Base-by-base conservation (phyloP, 2,888 invertebrate species). In the Drosophila prostipennis region DNA sequence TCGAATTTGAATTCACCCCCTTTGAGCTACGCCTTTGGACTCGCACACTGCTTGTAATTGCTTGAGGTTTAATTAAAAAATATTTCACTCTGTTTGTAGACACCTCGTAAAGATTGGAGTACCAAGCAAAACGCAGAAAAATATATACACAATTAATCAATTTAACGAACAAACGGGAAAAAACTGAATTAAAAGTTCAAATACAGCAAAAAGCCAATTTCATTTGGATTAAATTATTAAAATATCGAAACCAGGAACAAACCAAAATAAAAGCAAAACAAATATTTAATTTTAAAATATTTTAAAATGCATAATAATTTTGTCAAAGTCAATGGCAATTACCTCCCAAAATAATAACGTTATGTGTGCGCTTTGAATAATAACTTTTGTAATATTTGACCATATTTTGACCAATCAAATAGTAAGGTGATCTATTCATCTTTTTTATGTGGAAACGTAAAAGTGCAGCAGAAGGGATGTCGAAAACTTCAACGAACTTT, bases 61-160 rank as follows among this genome's bases (percentile, higher is more conserved):
- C 83, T 80, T 86, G 73, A 69, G 83, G 86, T 86, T 83, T 83
- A 83, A 84, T 84, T 84, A 87, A 87, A 86, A 87, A 87, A 81
- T 78, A 75, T 82, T 78, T 79, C 68, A 70, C 61, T 53, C 51
- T 37, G 49, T 59, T 61, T 64, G 64, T 39, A 36, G 55, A 39
- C 40, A 40, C 4, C 32, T 51, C 34, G 37, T 42, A 26, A 39
- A 40, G 46, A 16, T 40, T 46, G 23, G 36, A 16, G n/a, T 0
- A 14, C 16, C 6, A 6, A 14, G 6, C 14, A 14, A 29, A 14
- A 8, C 1, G 45, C 5, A 29, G 2, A 29, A 7, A 45, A 46
- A 29, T 13, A 0, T 2, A 14, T 2, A 0, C 6, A 8, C 13
- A 6, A 13, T 43, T 6, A 7, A 42, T 42, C 10, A 11, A 42